phyloP scores from a whole-genome alignment of 2,113 vertebrate genomes.

The Lathamus discolor region DNA sequence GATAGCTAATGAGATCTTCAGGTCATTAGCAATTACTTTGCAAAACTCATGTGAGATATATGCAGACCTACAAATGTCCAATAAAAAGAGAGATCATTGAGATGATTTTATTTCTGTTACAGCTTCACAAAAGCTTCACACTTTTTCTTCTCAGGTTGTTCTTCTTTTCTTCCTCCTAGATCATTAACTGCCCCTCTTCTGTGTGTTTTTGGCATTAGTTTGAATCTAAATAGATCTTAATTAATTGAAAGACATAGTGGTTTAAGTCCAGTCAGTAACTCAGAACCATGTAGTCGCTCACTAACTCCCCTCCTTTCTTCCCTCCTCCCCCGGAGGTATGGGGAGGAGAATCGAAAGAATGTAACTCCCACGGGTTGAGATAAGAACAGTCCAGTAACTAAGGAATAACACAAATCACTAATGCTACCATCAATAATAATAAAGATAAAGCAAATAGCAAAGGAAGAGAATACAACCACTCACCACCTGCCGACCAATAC shows the following conservation, averaged over 20 bases:
- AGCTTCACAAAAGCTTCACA: neutral
- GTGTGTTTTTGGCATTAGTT: neutral
- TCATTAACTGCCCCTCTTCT: neutral
- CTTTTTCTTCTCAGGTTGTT: neutral
- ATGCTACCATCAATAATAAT: too few relatives aligned
- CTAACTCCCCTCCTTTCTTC: too few relatives aligned
- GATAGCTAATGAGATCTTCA: neutral
- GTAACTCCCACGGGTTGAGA: too few relatives aligned
- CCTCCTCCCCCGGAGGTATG: too few relatives aligned
- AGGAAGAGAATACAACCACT: too few relatives aligned
- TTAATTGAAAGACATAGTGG: neutral
- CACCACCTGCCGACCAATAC: too few relatives aligned
- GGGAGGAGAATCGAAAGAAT: too few relatives aligned
- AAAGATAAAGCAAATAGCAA: too few relatives aligned
- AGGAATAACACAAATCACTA: too few relatives aligned
- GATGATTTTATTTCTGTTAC: neutral
- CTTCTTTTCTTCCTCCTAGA: neutral
- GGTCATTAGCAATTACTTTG: neutral
- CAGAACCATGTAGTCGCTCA: too few relatives aligned
- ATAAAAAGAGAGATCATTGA: neutral
- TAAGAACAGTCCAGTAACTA: too few relatives aligned
- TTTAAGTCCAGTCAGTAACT: too few relatives aligned
- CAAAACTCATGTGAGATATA: neutral
- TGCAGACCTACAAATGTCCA: neutral
- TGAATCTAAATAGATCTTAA: neutral